Evolutionary conservation across 2,113 vertebrate species (phyloP).

Genomic region (Piprites chloris): DNA sequence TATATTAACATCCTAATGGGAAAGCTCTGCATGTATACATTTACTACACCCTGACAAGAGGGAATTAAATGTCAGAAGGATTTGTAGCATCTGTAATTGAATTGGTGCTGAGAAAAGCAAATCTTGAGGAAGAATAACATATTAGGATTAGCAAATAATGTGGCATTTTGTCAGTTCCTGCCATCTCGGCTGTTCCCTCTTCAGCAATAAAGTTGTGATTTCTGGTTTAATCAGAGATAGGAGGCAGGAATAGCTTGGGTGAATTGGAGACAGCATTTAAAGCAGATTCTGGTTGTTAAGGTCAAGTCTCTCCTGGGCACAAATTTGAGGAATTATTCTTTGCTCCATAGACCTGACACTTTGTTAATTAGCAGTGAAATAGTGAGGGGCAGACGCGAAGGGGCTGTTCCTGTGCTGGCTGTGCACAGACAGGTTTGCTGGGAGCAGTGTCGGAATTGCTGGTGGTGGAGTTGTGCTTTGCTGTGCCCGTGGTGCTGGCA

Average conservation of each 20-base stretch:
- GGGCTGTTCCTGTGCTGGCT: not conserved
- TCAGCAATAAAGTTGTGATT: constrained; percentile 69
- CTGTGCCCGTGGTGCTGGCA: fast-evolving
- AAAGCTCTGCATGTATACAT: constrained; percentile 83
- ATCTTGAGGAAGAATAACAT: constrained; percentile 91
- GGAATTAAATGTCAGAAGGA: constrained; percentile 94
- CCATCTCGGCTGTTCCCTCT: constrained; percentile 61
- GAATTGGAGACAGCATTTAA: not conserved
- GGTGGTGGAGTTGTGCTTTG: not conserved
- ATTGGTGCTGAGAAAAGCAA: constrained; percentile 88
- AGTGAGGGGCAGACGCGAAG: not conserved
- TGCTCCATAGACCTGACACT: not conserved
- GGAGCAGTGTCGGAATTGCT: fast-evolving
- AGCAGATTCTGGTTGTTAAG: not conserved
- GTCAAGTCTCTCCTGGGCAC: constrained; percentile 8
- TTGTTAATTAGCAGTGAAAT: not conserved
- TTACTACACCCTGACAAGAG: constrained; percentile 82
- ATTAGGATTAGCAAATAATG: constrained; percentile 87
- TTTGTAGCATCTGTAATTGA: constrained; percentile 95
- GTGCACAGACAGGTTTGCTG: not conserved
- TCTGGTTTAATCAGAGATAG: constrained; percentile 41
- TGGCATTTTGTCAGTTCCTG: constrained; percentile 81
- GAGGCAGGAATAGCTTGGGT: not conserved
- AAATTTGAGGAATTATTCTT: not conserved
- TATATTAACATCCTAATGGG: constrained; percentile 92